phyloP scores from a whole-genome alignment of 1,140 invertebrate genomes.

The Tenebrio molitor region DNA sequence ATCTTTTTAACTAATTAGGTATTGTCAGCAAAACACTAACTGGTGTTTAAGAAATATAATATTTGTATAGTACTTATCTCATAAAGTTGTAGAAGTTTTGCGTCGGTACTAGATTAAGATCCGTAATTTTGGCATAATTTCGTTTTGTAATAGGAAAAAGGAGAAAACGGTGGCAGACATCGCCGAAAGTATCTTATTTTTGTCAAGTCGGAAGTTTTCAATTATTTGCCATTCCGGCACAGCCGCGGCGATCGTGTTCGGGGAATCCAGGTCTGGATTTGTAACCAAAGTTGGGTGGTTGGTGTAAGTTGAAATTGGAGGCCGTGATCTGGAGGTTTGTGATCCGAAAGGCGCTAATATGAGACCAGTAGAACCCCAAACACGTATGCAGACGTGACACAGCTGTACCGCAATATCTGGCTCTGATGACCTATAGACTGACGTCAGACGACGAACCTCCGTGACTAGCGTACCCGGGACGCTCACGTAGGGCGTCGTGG shows the following conservation, averaged over 20 bases:
- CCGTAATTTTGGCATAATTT: too few species aligned
- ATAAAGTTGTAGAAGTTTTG: too few species aligned
- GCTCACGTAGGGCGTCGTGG: conserved; percentile 52
- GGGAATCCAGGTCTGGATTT: conserved; percentile 9
- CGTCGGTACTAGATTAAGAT: too few species aligned
- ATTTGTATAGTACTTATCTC: too few species aligned
- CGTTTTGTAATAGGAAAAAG: too few species aligned
- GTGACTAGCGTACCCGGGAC: conserved; percentile 59
- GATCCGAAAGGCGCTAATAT: conserved; percentile 58
- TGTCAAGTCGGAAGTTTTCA: too few species aligned
- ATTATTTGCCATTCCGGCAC: too few species aligned
- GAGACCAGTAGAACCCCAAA: conserved; percentile 63
- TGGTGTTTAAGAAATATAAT: too few species aligned
- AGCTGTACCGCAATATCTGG: conserved; percentile 62
- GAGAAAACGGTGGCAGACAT: too few species aligned
- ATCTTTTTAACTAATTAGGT: too few species aligned
- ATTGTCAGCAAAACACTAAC: too few species aligned
- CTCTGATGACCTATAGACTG: conserved; percentile 62
- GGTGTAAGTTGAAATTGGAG: conserved; percentile 45
- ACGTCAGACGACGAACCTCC: conserved; percentile 61
- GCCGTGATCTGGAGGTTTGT: conserved; percentile 46
- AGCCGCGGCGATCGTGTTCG: conserved; percentile 4
- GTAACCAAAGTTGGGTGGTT: conserved; percentile 17
- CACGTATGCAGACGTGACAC: conserved; percentile 65
- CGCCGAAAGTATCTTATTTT: too few species aligned